Base-by-base conservation (phyloP, 2,797 vertebrate species). In the Adrianichthys oophorus region DNA sequence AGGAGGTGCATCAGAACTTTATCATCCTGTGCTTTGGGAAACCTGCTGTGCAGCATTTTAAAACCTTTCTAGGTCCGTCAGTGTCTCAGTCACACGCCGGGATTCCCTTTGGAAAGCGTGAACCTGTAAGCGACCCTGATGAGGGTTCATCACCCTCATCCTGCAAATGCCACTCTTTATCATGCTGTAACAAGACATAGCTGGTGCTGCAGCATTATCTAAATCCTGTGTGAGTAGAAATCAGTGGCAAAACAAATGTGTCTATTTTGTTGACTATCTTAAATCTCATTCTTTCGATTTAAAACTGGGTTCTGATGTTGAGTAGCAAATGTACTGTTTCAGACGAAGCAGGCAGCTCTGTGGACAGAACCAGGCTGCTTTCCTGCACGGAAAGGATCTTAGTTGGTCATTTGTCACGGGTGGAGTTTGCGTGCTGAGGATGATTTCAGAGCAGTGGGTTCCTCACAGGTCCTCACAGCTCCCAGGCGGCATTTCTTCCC, bases 361-460 rank as follows among this genome's bases (percentile, higher is more conserved):
- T 52, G 69, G 63, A 66, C 62, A 62, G 56, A 71, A 64, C 48
- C 48, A 5, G 65, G 58, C 57, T 70, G 46, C 55, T 50, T 68
- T 62, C 60, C 46, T 62, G 74, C 85, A 83, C 18, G 86, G 79
- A 68, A 75, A 56, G 84, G 83, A 76, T 82, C 90, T 89, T 75
- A 87, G 84, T 87, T 83, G 82, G 80, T 81, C 62, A 57, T 90
- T 92, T 90, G 84, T 89, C 85, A 84, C 78, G 80, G 80, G 58
- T 79, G 85, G 87, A 80, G 90, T 90, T 93, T 89, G 87, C 83
- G 92, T 93, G 90, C 90, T 74, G 72, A 89, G 87, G 68, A 76
- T 41, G 43, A 63, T 80, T 77, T 79, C 85, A 63, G 71, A 76
- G 78, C 83, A 85, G 68, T 83, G 72, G 78, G 76, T 65, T 57